Base-by-base conservation (phyloP, 2,113 vertebrate genomes). In the Neolamprologus tretocephalus region DNA sequence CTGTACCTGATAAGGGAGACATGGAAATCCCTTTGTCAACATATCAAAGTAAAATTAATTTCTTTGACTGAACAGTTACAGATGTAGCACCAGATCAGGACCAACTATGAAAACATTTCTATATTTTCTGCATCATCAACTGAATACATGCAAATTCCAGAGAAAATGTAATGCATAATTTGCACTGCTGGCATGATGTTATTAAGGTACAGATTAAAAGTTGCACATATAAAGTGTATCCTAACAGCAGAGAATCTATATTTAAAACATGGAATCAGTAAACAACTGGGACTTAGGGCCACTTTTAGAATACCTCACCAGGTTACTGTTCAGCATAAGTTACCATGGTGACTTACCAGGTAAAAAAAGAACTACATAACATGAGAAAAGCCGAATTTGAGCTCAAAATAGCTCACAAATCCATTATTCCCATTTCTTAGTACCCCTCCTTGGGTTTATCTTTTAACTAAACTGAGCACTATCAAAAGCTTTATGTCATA, bases 231-330 rank as follows among this genome's bases (percentile, higher is more conserved):
- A 68, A 68, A 40, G 35, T 40, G 7, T 68, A 68, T 40, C 11
- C 35, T 9, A 40, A 23, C 8, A 42, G 12, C 35, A 40, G 11
- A 42, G 37, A 9, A 42, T 42, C 35, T 42, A 42, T 42, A 23
- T 42, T 71, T 71, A 71, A 71, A 71, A 42, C 66, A 71, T 42
- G 12, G 63, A 23, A 71, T 42, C 66, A 14, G 66, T 71, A 23
- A 42, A 71, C 0, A 71, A 0, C 12, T 47, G 68, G 40, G 1
- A 26, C 4, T 7, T 40, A 12, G 4, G 63, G 0, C 63, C 35
- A 40, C 33, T 75, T 73, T 11, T 75, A 47, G 40, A 75, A 28
- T 3, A 17, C 14, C 4, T 45, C 23, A 31, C 71, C 71, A 49
- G 23, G 42, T 75, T 75, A 47, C 23, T 47, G 71, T 75, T 47